These are phyloP conservation scores for Capitulum mitella DNA, from an alignment of 2,888 invertebrate genomes.

Conservation along the genomic window DNA sequence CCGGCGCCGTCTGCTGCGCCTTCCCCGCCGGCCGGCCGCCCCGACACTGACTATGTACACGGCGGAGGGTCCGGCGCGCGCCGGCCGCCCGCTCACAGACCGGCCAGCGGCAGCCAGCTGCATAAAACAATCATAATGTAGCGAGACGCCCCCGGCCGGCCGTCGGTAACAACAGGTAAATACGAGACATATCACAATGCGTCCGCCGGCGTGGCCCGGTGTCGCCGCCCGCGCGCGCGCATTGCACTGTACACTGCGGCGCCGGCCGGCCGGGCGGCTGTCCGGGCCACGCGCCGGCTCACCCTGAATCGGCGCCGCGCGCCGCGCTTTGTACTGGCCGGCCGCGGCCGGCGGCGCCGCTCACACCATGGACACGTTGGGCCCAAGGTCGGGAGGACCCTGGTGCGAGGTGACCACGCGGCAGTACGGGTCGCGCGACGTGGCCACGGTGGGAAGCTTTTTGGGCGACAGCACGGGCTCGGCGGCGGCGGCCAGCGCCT, in stretches of 20 bases:
- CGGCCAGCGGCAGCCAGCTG: background rate
- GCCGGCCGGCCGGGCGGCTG: background rate
- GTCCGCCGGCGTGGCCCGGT: background rate
- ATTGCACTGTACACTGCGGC: background rate
- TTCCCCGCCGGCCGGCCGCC: background rate
- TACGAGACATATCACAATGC: slow-evolving; percentile 6
- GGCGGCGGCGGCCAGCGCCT: background rate
- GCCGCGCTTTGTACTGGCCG: slow-evolving; percentile 5
- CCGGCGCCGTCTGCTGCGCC: background rate
- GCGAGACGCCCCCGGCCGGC: background rate
- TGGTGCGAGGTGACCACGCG: slow-evolving; percentile 14
- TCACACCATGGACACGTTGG: slow-evolving; percentile 21
- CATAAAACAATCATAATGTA: background rate
- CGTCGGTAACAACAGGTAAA: slow-evolving; percentile 15
- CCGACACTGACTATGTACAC: background rate
- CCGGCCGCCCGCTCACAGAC: no score
- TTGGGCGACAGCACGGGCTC: slow-evolving; percentile 14
- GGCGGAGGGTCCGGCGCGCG: background rate
- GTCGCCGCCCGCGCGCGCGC: background rate
- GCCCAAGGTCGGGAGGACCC: slow-evolving; percentile 16
- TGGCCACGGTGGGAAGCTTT: slow-evolving; percentile 11
- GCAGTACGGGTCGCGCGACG: slow-evolving; percentile 3
- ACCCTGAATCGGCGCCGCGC: slow-evolving; percentile 17
- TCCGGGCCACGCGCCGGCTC: background rate
- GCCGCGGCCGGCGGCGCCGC: background rate